Evolutionary conservation across 2,888 invertebrate genomes (phyloP), one percentile per base, ranked within the genome.

Genomic region (Lottia scabra): DNA sequence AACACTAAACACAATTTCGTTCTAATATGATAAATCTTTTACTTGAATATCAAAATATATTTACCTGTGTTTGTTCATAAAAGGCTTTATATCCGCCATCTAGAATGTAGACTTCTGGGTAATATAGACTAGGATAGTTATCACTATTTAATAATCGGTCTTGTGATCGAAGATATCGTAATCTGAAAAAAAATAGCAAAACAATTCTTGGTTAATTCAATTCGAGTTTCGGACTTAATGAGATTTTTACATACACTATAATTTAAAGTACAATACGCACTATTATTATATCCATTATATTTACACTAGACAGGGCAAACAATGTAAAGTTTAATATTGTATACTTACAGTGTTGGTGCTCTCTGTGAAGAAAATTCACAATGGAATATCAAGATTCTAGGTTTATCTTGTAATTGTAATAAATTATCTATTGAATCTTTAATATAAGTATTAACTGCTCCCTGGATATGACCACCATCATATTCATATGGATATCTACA

Each of bases 311-410:
- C n/a, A n/a, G n/a, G n/a, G n/a, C n/a, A 56, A 16, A 19, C 0
- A 16, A 13, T 23, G 38, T 0, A 23, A 19, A 23, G 2, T n/a
- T 16, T 45, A 46, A 13, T 27, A n/a, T 43, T 6, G n/a, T 63
- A 66, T 15, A 93, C 94, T 94, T 91, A 97, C 94, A 99, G 91
- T 83, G 94, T 95, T 0, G 99, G 99, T 1, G 97, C 99, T 71
- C 99, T 92, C 90, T 98, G 96, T 72, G 96, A 94, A 0, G 98
- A 98, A 91, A 98, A 99, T 90, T 99, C 99, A 90, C 99, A 99
- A 89, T 99, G 99, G 90, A 99, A 98, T 65, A 99, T 93, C 63
- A 99, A 91, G 65, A 98, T 93, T 78, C 93, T 91, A 68, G 95
- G 91, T 77, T 90, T 89, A 71, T 75, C 77, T 2, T 92, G 90